These are phyloP conservation scores for Capitella teleta DNA, from an alignment of 1,140 invertebrate genomes.

Conservation along the genomic window DNA sequence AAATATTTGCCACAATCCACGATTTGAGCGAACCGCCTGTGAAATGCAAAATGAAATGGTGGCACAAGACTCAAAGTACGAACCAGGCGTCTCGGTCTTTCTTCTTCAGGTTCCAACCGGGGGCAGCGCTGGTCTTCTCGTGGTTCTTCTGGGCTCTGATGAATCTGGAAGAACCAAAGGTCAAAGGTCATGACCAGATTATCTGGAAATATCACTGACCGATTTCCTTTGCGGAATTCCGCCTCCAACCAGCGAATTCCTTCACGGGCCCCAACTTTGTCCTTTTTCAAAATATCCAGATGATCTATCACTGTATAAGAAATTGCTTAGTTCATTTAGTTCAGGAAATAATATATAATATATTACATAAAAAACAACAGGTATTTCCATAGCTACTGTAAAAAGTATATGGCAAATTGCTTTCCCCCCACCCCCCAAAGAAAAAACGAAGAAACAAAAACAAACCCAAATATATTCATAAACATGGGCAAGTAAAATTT, in stretches of 20 bases:
- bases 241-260: conserved; percentile 82
- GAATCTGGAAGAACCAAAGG: background rate
- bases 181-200: conserved; percentile 3
- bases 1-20: conserved; percentile 59
- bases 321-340: too few relatives aligned
- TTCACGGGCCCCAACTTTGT: conserved; percentile 62
- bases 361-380: too few relatives aligned
- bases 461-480: too few relatives aligned
- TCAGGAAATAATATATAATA: too few relatives aligned
- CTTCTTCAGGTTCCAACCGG: conserved; percentile 56
- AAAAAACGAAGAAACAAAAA: too few relatives aligned
- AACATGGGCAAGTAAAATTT: too few relatives aligned
- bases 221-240: conserved; percentile 70
- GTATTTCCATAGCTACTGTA: too few relatives aligned
- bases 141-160: conserved; percentile 57
- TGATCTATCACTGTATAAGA: conserved; percentile 61
- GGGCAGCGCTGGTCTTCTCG: conserved; percentile 57
- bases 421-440: too few relatives aligned
- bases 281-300: conserved; percentile 72
- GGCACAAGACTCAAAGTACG: background rate
- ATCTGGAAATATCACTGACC: conserved; percentile 44
- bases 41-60: background rate
- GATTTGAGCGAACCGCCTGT: conserved; percentile 44
- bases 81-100: conserved; percentile 57
- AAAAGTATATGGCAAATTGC: too few relatives aligned